Evolutionary conservation across 1,140 invertebrate genomes (phyloP).

Genomic region (Aphidius gifuensis): DNA sequence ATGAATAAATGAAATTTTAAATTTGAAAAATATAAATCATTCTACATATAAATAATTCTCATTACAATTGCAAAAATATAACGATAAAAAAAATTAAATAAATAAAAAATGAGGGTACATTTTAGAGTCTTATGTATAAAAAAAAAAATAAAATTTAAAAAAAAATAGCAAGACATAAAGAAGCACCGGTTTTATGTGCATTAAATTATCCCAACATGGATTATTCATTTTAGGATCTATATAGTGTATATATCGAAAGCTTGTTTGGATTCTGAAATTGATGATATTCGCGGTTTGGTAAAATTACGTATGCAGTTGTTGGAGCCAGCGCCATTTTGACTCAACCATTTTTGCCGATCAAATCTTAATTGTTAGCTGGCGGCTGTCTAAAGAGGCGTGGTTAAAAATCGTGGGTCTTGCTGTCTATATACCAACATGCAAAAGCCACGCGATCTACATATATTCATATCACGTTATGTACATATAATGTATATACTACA

Average conservation of each 20-base stretch:
- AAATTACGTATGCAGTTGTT: slow-evolving; percentile 52
- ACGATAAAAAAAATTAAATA: not conserved
- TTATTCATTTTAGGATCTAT: slow-evolving; percentile 16
- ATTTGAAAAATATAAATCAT: not conserved
- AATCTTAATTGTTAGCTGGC: slow-evolving; percentile 59
- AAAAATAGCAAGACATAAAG: not conserved
- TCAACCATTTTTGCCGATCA: slow-evolving; percentile 59
- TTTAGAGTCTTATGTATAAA: not conserved
- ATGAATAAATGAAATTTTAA: not conserved
- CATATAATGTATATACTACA: not conserved
- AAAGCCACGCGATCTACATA: not conserved
- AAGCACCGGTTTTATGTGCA: not conserved
- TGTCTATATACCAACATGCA: not conserved
- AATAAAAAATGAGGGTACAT: not conserved
- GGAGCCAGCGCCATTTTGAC: slow-evolving; percentile 52
- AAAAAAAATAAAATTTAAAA: not conserved
- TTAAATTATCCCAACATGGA: slow-evolving; percentile 7
- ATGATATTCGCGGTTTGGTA: slow-evolving; percentile 8
- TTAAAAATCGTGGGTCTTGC: slow-evolving; percentile 28
- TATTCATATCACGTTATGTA: slow-evolving; percentile 20
- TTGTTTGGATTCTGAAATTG: not conserved
- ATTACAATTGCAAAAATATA: slow-evolving; percentile 15
- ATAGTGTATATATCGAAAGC: not conserved
- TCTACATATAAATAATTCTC: slow-evolving; percentile 1
- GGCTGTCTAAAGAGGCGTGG: slow-evolving; percentile 57